Base-by-base conservation (phyloP, 2,888 invertebrate genomes). In the Rotaria socialis region DNA sequence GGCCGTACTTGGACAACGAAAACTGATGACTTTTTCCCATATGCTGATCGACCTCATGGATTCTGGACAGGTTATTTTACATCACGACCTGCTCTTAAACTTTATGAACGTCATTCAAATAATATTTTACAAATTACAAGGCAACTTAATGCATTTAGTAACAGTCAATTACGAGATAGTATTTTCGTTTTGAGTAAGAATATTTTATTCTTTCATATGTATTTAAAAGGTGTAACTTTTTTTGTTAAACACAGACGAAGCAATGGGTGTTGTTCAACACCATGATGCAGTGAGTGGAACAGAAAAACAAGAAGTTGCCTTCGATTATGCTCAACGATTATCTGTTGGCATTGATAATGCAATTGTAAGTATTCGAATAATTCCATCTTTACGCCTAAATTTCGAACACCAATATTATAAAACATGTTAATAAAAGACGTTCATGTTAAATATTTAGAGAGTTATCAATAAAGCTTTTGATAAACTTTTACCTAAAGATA, bases 41-140 rank as follows among this genome's bases (percentile, higher is more conserved):
- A 92, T 87, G 95, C 96, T 1, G 94, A 94, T 86, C 94, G 95
- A 89, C 93, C 94, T 0, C 94, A 96, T 89, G 93, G 95, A 0
- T 97, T 94, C 90, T 99, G 97, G 98, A 96, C 96, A 0, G 98
- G 97, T 27, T 93, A 92, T 89, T 92, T 92, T 89, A 92, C 92
- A 50, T 92, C 92, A 88, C 89, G 92, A 86, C 90, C 92, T 2
- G 90, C 91, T 0, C 89, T 92, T 74, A 93, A 92, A 87, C 89
- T 90, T 41, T 91, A 91, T 88, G 90, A 91, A 50, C 89, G 92
- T 84, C 87, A 89, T 50, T 89, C 91, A 3, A 91, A 91, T 87
- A 89, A 90, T 84, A 89, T 91, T 67, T 89, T 92, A 8, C 92
- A 92, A 90, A 92, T 74, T 14, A 35, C 84, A 85, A 27, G 56